Evolutionary conservation across 2,113 vertebrate genomes (phyloP).

Genomic region (Hiodon alosoides): DNA sequence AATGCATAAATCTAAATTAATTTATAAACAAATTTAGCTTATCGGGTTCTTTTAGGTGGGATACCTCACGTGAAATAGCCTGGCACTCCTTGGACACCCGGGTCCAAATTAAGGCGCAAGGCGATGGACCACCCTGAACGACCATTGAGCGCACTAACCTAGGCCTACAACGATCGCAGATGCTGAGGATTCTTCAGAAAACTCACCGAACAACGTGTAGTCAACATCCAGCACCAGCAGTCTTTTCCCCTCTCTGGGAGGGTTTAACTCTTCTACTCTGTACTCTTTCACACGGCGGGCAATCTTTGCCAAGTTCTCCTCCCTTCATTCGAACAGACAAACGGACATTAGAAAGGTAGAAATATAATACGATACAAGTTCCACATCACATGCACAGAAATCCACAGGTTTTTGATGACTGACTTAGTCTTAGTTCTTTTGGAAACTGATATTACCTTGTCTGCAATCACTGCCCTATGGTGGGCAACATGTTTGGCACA

Average conservation of each 20-base stretch:
- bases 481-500: no score
- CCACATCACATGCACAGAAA: slow-evolving; percentile 3
- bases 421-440: no score
- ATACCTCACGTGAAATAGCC: no score
- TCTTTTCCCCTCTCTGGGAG: slow-evolving; percentile 89
- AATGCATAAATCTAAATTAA: neutral
- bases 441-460: no score
- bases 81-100: no score
- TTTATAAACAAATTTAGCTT: neutral
- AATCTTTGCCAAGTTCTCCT: slow-evolving; percentile 96
- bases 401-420: neutral
- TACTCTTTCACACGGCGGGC: slow-evolving; percentile 94
- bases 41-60: no score
- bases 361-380: neutral
- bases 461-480: no score
- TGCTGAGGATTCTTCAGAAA: neutral
- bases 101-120: no score
- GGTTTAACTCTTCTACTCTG: slow-evolving; percentile 90
- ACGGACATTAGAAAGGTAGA: neutral
- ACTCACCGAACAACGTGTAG: slow-evolving; percentile 95
- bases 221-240: slow-evolving; percentile 94
- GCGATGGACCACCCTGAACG: no score
- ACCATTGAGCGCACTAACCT: no score
- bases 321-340: slow-evolving; percentile 55
- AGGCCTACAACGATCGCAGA: neutral